Evolutionary conservation across 2,797 vertebrate species (phyloP), one percentile per base, ranked within the genome.

Genomic region (Chelonia mydas): DNA sequence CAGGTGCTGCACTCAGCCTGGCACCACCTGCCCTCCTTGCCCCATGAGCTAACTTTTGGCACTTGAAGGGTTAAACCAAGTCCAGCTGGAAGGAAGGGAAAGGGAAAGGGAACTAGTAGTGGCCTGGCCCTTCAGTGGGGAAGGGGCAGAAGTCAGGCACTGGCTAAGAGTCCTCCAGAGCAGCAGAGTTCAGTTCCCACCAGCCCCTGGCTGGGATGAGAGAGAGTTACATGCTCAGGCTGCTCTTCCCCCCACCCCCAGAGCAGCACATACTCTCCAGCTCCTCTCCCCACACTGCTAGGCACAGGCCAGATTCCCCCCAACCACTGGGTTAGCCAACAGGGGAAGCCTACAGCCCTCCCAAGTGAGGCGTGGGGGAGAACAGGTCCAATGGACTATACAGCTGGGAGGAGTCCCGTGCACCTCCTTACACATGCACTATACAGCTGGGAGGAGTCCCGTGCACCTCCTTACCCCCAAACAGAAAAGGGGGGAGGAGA

Each of bases 111-210:
- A 17, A 15, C 28, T 6, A 37, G 47, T 12, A 5, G 27, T 0
- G 31, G 19, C 45, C 13, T 17, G 7, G 41, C 7, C 27, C 33
- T n/a, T 1, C 5, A n/a, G n/a, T 1, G n/a, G 54, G 8, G 2
- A 41, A 65, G 12, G 45, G 31, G 3, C 57, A 57, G 16, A 17
- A 17, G 19, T 5, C 68, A 25, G 37, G 68, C 10, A 21, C 11
- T 27, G 23, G 21, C 11, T 8, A 47, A 12, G 41, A 76, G 74
- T 28, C 74, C 27, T 77, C 45, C 74, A 77, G 45, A 49, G 45
- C 74, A 49, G 74, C 12, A 16, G 27, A 77, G 45, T 28, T 27
- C 74, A 49, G 25, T 9, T 49, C 45, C 74, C 74, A 76, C 23
- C 74, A 49, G 15, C 27, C 25, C 6, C 27, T 17, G 45, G 45